A percentile compares a stretch with the other conserved stretches of the same genome.
These are phyloP conservation scores for Esox niger DNA, from an alignment of 2,113 vertebrate genomes.

Conservation along the genomic window DNA sequence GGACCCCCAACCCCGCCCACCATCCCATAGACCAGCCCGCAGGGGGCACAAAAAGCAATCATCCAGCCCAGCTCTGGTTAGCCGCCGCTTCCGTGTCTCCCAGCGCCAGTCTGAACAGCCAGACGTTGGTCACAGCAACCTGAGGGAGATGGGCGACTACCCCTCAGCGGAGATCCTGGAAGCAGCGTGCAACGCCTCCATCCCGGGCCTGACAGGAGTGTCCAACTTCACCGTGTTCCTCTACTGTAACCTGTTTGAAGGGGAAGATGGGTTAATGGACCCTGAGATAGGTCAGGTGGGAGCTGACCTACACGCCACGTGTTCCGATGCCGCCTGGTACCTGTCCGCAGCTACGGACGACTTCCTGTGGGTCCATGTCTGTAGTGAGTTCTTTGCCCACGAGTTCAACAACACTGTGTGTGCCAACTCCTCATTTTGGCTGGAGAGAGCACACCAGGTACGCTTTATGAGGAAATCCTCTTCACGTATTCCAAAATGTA, in stretches of 20 bases:
- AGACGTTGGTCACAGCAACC: slow-evolving; percentile 12
- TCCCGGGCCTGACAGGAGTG: slow-evolving; percentile 74
- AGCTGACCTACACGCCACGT: slow-evolving; percentile 72
- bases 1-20: slow-evolving; percentile 10
- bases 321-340: slow-evolving; percentile 83
- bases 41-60: slow-evolving; percentile 22
- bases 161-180: slow-evolving; percentile 73
- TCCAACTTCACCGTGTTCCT: slow-evolving; percentile 87
- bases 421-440: slow-evolving; percentile 78
- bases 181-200: slow-evolving; percentile 78
- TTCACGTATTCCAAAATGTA: not conserved
- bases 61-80: not conserved
- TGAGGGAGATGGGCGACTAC: slow-evolving; percentile 34
- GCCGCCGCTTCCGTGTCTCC: slow-evolving; percentile 24
- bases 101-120: slow-evolving; percentile 8
- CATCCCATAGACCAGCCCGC: slow-evolving; percentile 14
- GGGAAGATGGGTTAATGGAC: slow-evolving; percentile 55
- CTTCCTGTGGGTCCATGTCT: slow-evolving; percentile 81
- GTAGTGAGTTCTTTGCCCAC: slow-evolving; percentile 79
- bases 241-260: slow-evolving; percentile 80
- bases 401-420: slow-evolving; percentile 82
- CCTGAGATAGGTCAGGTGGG: slow-evolving; percentile 51
- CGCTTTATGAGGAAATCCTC: not conserved
- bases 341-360: slow-evolving; percentile 77
- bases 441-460: slow-evolving; percentile 73